A percentile compares a stretch with the other conserved stretches of the same genome.
Evolutionary conservation across 2,888 invertebrate genomes (phyloP).

Genomic region (Chirona hameri): DNA sequence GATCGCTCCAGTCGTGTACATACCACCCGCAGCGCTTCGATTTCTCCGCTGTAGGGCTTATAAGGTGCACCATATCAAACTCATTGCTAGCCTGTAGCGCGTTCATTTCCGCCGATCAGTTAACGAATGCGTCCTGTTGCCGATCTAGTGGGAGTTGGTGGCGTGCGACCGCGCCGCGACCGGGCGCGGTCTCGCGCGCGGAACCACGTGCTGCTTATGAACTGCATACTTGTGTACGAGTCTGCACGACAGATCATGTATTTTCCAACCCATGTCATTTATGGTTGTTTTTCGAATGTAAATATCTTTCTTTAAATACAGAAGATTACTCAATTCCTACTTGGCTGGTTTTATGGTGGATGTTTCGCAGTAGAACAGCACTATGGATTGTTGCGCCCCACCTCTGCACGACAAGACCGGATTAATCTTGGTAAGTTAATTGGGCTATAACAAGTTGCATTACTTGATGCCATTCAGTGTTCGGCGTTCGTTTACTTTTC

Average conservation of each 20-base stretch:
- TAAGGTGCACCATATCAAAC: slow-evolving; percentile 13
- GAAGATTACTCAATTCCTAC: slow-evolving; percentile 10
- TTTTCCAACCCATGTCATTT: slow-evolving; percentile 29
- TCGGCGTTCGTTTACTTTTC: too few species aligned
- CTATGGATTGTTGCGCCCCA: too few species aligned
- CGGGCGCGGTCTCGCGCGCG: not conserved
- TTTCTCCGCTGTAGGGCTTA: not conserved
- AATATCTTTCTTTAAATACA: slow-evolving; percentile 26
- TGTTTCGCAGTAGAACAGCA: too few species aligned
- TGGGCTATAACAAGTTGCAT: too few species aligned
- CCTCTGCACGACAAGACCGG: too few species aligned
- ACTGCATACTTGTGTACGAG: not conserved
- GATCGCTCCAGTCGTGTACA: not conserved
- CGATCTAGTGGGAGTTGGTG: not conserved
- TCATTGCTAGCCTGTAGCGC: not conserved
- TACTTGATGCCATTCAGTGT: too few species aligned
- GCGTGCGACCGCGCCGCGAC: not conserved
- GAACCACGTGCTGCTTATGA: not conserved
- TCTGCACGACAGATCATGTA: slow-evolving; percentile 22
- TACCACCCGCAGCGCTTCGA: not conserved
- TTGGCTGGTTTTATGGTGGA: not conserved
- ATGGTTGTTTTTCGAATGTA: slow-evolving; percentile 27
- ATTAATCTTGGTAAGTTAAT: too few species aligned
- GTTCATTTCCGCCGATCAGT: not conserved
- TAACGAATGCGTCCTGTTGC: not conserved